A percentile compares a stretch with the other conserved stretches of the same genome.
Conservation (phyloP, 2,888 invertebrate genomes). For the Villa cingulata region DNA sequence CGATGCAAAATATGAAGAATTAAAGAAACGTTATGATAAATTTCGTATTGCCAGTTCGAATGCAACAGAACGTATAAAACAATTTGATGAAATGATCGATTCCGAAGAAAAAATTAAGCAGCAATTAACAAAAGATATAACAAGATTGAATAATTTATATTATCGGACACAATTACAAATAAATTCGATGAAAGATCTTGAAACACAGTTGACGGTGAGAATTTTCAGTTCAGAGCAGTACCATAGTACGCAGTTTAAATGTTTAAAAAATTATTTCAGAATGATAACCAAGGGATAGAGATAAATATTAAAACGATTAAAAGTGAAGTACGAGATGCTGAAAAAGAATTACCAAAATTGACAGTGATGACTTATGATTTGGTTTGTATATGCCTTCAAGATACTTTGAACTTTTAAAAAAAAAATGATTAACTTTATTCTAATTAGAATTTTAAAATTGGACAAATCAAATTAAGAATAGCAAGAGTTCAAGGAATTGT, state of each 20-base stretch:
- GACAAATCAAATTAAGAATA: conserved; percentile 35
- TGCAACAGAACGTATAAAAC: conserved; percentile 28
- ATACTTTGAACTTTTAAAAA: background rate
- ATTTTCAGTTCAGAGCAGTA: background rate
- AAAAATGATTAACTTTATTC: background rate
- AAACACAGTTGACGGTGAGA: conserved; percentile 19
- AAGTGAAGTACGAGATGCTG: conserved; percentile 21
- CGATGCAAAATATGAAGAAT: conserved; percentile 15
- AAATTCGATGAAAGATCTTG: conserved; percentile 22
- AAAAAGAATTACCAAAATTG: conserved; percentile 40
- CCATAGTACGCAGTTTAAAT: too few species aligned
- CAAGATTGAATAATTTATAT: conserved; percentile 25
- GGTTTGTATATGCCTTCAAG: conserved; percentile 34
- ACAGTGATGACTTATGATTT: conserved; percentile 48
- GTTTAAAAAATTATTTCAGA: conserved; percentile 12
- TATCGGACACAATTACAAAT: conserved; percentile 30
- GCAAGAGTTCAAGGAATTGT: conserved; percentile 29
- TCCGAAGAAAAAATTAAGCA: conserved; percentile 24
- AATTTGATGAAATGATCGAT: conserved; percentile 32
- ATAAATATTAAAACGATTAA: conserved; percentile 18
- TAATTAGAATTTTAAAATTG: conserved; percentile 32
- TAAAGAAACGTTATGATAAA: conserved; percentile 20
- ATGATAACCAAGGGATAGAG: conserved; percentile 22
- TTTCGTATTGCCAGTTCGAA: conserved; percentile 25
- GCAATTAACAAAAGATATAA: conserved; percentile 24